Evolutionary conservation across 2,888 invertebrate genomes (phyloP).

Genomic region (Torymus aiolomorphi): DNA sequence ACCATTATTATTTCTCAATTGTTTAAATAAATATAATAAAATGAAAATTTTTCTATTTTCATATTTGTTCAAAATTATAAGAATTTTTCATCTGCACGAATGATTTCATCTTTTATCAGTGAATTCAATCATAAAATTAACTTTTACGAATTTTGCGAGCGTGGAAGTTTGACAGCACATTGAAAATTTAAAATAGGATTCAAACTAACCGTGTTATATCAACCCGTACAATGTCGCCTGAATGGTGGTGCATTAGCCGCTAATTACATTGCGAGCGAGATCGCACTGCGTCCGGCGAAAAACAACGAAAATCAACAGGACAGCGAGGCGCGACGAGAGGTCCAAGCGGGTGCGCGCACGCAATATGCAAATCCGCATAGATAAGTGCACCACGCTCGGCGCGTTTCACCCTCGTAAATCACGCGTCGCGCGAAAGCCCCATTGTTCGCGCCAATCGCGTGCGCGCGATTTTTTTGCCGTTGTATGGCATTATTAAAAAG

Average conservation of each 20-base stretch:
- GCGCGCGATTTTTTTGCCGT: background rate
- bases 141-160: no score
- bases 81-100: no score
- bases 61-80: no score
- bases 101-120: no score
- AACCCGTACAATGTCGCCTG: background rate
- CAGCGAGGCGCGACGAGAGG: slow-evolving; percentile 11
- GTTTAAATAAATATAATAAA: no score
- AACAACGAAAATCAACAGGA: background rate
- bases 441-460: slow-evolving; percentile 41
- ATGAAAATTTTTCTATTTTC: no score
- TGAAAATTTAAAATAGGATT: background rate
- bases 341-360: slow-evolving; percentile 58
- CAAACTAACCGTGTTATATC: background rate
- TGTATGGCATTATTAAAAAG: no score
- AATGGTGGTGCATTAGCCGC: slow-evolving; percentile 17
- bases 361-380: slow-evolving; percentile 68
- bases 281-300: background rate
- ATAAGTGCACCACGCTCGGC: slow-evolving; percentile 59
- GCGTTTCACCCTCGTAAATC: slow-evolving; percentile 64
- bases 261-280: slow-evolving; percentile 40
- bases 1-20: no score
- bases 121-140: no score
- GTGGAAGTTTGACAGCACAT: no score
- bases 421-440: slow-evolving; percentile 46